Evolutionary conservation across 2,888 invertebrate species (phyloP), one percentile per base, ranked within the genome.

Genomic region (Sphaerophoria rueppellii): DNA sequence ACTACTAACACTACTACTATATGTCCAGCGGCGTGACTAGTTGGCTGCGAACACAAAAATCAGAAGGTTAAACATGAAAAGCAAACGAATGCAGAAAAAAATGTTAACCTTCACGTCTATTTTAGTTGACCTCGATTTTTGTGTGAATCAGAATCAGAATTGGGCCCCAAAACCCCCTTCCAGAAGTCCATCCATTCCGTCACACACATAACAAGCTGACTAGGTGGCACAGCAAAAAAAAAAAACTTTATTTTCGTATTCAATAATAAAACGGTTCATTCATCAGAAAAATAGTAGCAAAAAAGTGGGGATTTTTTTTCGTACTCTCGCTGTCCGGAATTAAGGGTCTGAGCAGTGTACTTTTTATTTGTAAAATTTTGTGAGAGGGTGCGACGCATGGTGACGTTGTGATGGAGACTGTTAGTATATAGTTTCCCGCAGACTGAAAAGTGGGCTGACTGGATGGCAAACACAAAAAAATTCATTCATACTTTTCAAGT

Each of bases 401-500:
- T 46, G 40, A 9, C 9, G 40, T 40, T 6, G 40, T 43, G 65
- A 78, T 71, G 43, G 12, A 12, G 11, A 52, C 43, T 83, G 85
- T 81, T 85, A 85, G 85, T 73, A 60, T 24, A 24, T 65, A 81
- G 81, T 85, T 85, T 76, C 72, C 67, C 63, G 83, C 43, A 74
- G 43, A 43, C 48, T 63, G 48, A 70, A 74, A 65, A 67, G 69
- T 76, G 80, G 72, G 80, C 85, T 85, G 85, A 76, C 76, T 85
- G 76, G 70, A 43, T 24, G 1, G 24, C 24, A 24, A 24, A 24
- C 24, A 24, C 24, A 24, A 24, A 77, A 85, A 65, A 81, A 60
- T 85, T 85, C 85, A 85, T 85, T 85, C 85, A 85, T 85, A 73
- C 85, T 85, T 85, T 85, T 85, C 85, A 85, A 85, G 85, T 85